Evolutionary conservation across 2,888 invertebrate genomes (phyloP), one percentile per base, ranked within the genome.

Genomic region (Dicycla oo): DNA sequence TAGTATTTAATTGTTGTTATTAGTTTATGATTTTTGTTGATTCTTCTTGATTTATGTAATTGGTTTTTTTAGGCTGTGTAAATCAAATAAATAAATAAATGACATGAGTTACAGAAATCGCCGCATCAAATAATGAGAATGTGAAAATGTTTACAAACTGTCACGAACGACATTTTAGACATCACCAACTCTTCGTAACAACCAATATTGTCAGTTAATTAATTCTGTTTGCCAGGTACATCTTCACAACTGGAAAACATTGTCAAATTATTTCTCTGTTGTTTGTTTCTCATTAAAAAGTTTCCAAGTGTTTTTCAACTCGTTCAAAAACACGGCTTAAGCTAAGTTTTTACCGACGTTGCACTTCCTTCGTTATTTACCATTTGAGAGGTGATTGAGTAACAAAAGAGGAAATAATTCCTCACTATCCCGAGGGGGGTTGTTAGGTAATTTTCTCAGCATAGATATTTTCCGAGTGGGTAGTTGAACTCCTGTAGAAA

Each of bases 221-320:
- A 65, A 47, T 56, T 61, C 30, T 57, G 75, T 49, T 69, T 75
- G 57, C 15, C 3, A 11, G 34, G 58, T 56, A 64, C 45, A 75
- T 57, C 30, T 62, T 23, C 13, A 58, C 23, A 65, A 30, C 57
- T 54, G 58, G 49, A 81, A 81, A 81, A 64, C 53, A 81, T 54
- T 57, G 43, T 68, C 30, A 68, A 81, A 69, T 53, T n/a, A 69
- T 47, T 53, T 40, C 6, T 13, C 49, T 43, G 51, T 57, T 81
- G 61, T 77, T 79, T 81, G 68, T 65, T 77, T 77, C 65, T 75
- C 69, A 80, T 81, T 80, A 78, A 72, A 79, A 72, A 81, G 73
- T 80, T 68, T 69, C 15, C 54, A 40, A 40, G 20, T 53, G 58
- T 73, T 81, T 72, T 73, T 66, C 47, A 60, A 66, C 58, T 69